Base-by-base conservation (phyloP, 2,888 invertebrate genomes). In the Cataglyphis livida region DNA sequence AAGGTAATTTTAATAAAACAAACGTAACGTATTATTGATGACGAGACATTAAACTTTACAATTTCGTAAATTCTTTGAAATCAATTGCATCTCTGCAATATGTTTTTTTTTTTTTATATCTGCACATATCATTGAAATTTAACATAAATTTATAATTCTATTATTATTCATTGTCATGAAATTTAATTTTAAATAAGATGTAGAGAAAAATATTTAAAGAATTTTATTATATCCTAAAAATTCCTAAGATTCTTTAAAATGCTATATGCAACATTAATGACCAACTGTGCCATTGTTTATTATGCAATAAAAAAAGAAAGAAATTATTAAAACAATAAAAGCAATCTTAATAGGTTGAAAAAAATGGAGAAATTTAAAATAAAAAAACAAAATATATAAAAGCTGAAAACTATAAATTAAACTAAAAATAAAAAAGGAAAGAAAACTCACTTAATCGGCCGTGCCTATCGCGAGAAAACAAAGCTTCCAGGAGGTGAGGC, bases 391-490 rank as follows among this genome's bases (percentile, higher is more conserved):
- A 7, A 38, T 7, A 18, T n/a, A 54, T 32, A 32, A 61, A 3
- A 9, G 59, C 41, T 44, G 21, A 70, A 59, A 78, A 71, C 38
- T 57, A 25, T 32, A 32, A 25, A 71, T 38, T 70, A 38, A 78
- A 57, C 35, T 54, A 38, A 51, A 65, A 41, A n/a, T 41, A 25
- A 70, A 78, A 38, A n/a, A 3, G 57, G 38, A 28, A n/a, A 18
- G 54, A 70, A 38, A 41, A n/a, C 70, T 76, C 38, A 57, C 18
- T 79, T 73, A 79, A 79, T 59, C 78, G 73, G 74, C n/a, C 59
- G 78, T 79, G 78, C 32, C 78, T 71, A 78, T 79, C 73, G 73
- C 44, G 59, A 71, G 73, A 59, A 59, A 79, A 71, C 35, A 44
- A 59, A 71, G 44, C 78, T 79, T 59, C 12, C 10, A 59, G 9